Percentiles rank a stretch among this genome's conserved stretches.
Evolutionary conservation across 2,113 vertebrate species (phyloP).

Genomic region (Nipponia nippon): DNA sequence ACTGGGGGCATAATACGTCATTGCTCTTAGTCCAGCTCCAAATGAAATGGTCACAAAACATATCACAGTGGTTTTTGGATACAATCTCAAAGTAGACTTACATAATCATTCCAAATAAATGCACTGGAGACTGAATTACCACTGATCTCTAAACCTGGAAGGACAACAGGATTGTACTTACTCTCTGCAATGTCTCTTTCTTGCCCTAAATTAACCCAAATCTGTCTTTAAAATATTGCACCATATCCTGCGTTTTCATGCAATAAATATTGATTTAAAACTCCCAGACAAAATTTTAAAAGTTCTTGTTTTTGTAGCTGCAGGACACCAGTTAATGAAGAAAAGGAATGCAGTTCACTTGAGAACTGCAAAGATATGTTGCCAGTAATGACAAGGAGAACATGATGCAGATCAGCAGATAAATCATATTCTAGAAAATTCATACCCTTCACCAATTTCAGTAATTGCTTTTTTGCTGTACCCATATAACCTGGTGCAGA

Average conservation of each 20-base stretch:
- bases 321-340: not conserved
- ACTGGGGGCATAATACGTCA: not conserved
- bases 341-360: not conserved
- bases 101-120: not conserved
- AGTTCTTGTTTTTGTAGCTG: not conserved
- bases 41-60: not conserved
- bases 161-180: not conserved
- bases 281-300: not conserved
- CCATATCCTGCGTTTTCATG: not conserved
- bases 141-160: not conserved
- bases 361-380: not conserved
- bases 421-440: not conserved
- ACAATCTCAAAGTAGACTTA: not conserved
- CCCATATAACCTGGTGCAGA: not conserved
- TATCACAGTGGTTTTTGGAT: not conserved
- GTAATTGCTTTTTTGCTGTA: not conserved
- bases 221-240: not conserved
- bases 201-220: not conserved
- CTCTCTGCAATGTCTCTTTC: not conserved
- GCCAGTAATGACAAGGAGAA: not conserved
- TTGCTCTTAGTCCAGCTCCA: not conserved
- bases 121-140: not conserved
- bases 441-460: not conserved
- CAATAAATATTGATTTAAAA: slow-evolving; percentile 5
- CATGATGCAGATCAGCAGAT: not conserved